Base-by-base conservation (phyloP, 2,113 vertebrate species). In the Varanus komodoensis region DNA sequence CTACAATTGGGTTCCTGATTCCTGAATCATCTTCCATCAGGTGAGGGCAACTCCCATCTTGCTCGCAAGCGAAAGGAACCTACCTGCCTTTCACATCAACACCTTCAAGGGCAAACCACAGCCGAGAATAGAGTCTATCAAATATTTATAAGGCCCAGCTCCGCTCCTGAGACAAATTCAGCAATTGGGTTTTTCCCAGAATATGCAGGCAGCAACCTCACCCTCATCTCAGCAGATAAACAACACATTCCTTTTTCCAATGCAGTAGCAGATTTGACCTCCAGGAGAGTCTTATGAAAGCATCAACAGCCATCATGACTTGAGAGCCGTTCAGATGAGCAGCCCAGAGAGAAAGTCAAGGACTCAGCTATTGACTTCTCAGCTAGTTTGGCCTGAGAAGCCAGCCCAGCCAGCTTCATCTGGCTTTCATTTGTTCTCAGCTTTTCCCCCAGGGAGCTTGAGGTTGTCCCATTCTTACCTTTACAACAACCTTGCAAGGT, bases 81-180 rank as follows among this genome's bases (percentile, higher is more conserved):
- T 94, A 92, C 93, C 90, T 94, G 92, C 91, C 93, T 95, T 94
- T 93, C 94, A 94, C 91, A 91, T 91, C 91, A 61, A 54, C 1
- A 29, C 84, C 86, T 90, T 92, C 94, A 95, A 94, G 95, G 94
- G 86, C 92, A 89, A 0, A 0, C 61, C 4, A 21, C n/a, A 88
- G 69, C 90, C 90, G 87, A 52, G 82, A 83, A 77, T 15, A 90
- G 71, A 95, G 93, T 79, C 87, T 88, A 94, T 86, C 90, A 88
- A 94, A 88, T 91, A 92, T 81, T 92, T 89, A 93, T 74, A 87
- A 90, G 74, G 84, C 83, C 82, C 25, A 86, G 83, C 89, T 89
- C n/a, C 64, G 57, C 64, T 86, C 75, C 75, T 68, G 61, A 86
- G 83, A 50, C 82, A 85, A 48, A 48, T 71, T 80, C 34, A 6